phyloP scores from a whole-genome alignment of 2,888 invertebrate species.

The Andrena bicolor region DNA sequence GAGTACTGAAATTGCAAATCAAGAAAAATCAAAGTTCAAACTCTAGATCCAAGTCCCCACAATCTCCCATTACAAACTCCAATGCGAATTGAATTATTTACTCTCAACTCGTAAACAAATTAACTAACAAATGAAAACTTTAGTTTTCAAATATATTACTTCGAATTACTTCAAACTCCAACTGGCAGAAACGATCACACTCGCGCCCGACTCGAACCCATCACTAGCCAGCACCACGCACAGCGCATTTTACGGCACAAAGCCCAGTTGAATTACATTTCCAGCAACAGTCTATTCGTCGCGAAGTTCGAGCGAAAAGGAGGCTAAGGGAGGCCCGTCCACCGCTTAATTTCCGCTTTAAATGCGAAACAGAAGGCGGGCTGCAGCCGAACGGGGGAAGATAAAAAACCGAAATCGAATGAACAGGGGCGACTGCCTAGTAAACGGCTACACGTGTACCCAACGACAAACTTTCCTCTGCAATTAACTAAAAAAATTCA shows the following conservation, averaged over 20 bases:
- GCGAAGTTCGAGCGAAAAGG: constrained; percentile 24
- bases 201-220: background rate
- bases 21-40: too few species aligned
- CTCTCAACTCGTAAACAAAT: background rate
- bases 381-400: constrained; percentile 33
- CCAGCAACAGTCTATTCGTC: constrained; percentile 46
- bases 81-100: too few species aligned
- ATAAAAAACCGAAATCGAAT: constrained; percentile 68
- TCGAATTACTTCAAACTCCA: too few species aligned
- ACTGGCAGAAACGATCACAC: too few species aligned
- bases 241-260: constrained; percentile 38
- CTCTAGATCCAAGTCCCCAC: too few species aligned
- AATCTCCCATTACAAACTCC: too few species aligned
- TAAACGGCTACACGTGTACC: constrained; percentile 23
- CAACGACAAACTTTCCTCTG: constrained; percentile 17
- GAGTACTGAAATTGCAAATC: background rate
- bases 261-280: constrained; percentile 63
- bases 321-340: constrained; percentile 18
- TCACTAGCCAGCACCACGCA: background rate
- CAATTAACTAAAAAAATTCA: constrained; percentile 25
- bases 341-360: constrained; percentile 71
- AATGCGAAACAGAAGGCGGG: constrained; percentile 61
- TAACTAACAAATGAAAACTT: too few species aligned
- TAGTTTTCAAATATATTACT: background rate
- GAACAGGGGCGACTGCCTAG: background rate